Conservation (phyloP, 2,113 vertebrate genomes). For the human (Homo sapiens) region GRCh38 chr12:52029001-52029500, state of each 20-base stretch:
- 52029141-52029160: neutral
- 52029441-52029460: too few species aligned
- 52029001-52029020: neutral
- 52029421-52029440: too few species aligned
- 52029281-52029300: neutral
- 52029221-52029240: neutral
- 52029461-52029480: too few species aligned
- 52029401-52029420: neutral
- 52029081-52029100: neutral
- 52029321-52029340: neutral
- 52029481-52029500: too few species aligned
- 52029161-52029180: neutral
- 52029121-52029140: neutral
- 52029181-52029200: neutral
- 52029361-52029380: neutral
- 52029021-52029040: neutral
- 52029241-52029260: neutral
- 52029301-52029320: neutral
- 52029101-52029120: neutral
- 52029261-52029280: neutral
- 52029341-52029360: neutral
- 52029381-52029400: neutral
- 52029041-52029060: neutral
- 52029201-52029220: neutral
- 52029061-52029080: neutral